Conservation (phyloP, 2,113 vertebrate genomes). For the Lagenorhynchus albirostris region DNA sequence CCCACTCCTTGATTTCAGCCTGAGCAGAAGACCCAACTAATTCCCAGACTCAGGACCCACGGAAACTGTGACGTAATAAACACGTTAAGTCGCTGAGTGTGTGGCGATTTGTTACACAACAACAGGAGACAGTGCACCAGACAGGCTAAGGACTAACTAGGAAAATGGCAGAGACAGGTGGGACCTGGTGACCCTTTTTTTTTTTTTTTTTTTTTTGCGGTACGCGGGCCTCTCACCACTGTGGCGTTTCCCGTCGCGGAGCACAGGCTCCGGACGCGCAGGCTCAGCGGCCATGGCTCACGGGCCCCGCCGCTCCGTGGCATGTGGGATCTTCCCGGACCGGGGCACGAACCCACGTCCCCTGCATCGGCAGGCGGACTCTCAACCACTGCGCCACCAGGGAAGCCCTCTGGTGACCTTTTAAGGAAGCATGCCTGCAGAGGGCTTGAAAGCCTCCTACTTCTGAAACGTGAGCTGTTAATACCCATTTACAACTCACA, state of each 20-base stretch:
- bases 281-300: too few relatives aligned
- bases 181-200: not conserved
- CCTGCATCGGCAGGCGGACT: too few relatives aligned
- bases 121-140: not conserved
- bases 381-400: too few relatives aligned
- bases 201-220: too few relatives aligned
- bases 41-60: not conserved
- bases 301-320: too few relatives aligned
- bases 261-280: too few relatives aligned
- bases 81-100: not conserved
- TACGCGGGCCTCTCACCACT: too few relatives aligned
- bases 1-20: not conserved
- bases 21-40: not conserved
- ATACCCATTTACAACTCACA: not conserved
- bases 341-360: too few relatives aligned
- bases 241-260: too few relatives aligned
- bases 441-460: not conserved
- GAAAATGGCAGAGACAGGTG: not conserved
- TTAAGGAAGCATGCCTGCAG: fast-evolving
- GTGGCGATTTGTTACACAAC: not conserved
- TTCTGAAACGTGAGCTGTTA: not conserved
- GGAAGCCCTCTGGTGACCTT: not conserved
- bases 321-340: too few relatives aligned
- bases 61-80: not conserved
- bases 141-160: not conserved